Evolutionary conservation across 64 coral and sea anemone genomes (phyloP).

Genomic region (Exaiptasia diaphana): DNA sequence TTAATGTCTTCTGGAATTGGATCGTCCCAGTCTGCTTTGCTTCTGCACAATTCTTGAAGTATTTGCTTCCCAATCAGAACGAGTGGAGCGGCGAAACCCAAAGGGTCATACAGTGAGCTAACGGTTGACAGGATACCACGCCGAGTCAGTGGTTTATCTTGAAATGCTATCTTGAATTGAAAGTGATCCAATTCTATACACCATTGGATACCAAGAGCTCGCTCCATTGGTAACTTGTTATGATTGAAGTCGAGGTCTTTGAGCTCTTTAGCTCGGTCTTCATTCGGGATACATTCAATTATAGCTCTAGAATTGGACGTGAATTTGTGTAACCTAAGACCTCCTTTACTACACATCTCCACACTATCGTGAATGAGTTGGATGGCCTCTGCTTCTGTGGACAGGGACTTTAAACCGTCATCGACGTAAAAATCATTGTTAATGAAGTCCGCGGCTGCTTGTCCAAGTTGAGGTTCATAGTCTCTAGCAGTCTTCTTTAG

Average conservation of each 20-base stretch:
- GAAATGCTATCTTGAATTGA: not conserved
- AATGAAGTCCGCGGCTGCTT: not conserved
- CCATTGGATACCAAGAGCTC: not conserved
- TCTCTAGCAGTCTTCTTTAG: constrained; percentile 2
- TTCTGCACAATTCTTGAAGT: not conserved
- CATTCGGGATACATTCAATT: not conserved
- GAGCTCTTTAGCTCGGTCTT: not conserved
- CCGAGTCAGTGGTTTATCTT: not conserved
- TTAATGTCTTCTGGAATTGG: not conserved
- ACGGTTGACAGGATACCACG: not conserved
- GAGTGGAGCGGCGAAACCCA: no score
- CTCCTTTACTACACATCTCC: not conserved
- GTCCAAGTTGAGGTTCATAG: not conserved
- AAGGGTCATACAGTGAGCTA: not conserved
- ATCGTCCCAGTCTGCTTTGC: not conserved
- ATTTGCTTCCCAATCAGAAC: not conserved
- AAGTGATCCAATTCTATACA: not conserved
- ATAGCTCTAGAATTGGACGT: not conserved
- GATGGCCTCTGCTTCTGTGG: not conserved
- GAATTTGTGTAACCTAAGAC: not conserved
- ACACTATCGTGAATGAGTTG: not conserved
- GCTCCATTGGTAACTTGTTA: not conserved
- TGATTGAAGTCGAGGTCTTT: not conserved
- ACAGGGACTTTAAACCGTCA: constrained; percentile 4
- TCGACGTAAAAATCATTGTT: constrained; percentile 11